Percentiles rank a stretch among this genome's conserved stretches.
Conservation (phyloP, 2,888 invertebrate genomes). For the Rhyacophila evoluta region DNA sequence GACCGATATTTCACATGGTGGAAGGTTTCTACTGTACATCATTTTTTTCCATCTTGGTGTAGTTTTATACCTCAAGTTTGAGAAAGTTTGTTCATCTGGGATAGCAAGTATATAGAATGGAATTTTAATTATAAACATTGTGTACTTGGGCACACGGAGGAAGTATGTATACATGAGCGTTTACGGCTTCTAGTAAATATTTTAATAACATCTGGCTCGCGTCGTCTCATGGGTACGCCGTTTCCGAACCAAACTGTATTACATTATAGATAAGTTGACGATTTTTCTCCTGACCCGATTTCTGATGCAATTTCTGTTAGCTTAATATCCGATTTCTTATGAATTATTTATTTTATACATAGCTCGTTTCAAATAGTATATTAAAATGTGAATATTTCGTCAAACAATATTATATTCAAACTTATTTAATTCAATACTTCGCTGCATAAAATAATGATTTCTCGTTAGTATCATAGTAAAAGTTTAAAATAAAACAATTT, state of each 20-base stretch:
- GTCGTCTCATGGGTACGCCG: neutral
- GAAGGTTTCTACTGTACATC: no score
- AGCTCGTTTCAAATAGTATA: no score
- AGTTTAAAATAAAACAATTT: no score
- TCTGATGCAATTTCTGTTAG: conserved; percentile 32
- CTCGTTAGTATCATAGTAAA: no score
- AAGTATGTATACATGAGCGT: conserved; percentile 9
- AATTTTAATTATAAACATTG: conserved; percentile 43
- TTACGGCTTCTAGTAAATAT: conserved; percentile 8
- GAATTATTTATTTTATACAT: no score
- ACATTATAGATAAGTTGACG: neutral
- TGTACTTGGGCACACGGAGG: neutral
- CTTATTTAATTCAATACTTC: no score
- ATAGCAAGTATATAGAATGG: conserved; percentile 25
- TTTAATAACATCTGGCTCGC: conserved; percentile 6
- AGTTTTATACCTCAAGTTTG: neutral
- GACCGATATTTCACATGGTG: no score
- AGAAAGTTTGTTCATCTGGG: neutral
- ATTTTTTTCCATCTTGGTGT: neutral
- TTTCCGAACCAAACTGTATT: neutral
- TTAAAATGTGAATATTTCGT: no score
- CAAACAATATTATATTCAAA: no score
- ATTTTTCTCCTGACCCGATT: neutral
- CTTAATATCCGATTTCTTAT: neutral
- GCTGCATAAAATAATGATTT: no score